Percentiles rank a stretch among this genome's conserved stretches.
Conservation (phyloP, 23 tunicate genomes). For the Clavelina lepadiformis region DNA sequence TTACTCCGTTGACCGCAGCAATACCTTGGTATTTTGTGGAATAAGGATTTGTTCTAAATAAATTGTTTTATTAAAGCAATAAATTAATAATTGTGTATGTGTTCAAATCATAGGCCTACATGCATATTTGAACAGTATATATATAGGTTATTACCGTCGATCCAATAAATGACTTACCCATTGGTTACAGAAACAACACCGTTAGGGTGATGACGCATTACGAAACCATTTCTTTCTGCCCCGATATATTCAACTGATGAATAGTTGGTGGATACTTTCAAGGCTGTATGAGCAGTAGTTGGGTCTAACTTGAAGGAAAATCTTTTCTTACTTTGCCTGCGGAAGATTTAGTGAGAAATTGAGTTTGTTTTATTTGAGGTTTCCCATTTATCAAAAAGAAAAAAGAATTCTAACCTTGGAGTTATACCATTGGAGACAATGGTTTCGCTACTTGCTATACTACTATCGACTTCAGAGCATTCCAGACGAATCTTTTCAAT, state of each 20-base stretch:
- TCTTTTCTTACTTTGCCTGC: conserved; percentile 49
- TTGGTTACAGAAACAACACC: not conserved
- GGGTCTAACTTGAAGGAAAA: conserved; percentile 72
- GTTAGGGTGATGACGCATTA: not conserved
- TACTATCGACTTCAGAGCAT: conserved; percentile 18
- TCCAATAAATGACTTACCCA: not conserved
- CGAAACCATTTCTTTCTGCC: conserved; percentile 51
- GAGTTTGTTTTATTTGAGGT: not conserved
- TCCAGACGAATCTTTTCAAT: conserved; percentile 54
- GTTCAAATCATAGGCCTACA: too few species aligned
- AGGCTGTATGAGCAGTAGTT: conserved; percentile 57
- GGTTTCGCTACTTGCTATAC: conserved; percentile 12
- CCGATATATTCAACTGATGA: conserved; percentile 73
- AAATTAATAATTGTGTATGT: too few species aligned
- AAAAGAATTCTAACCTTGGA: conserved; percentile 26
- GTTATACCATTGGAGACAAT: conserved; percentile 19
- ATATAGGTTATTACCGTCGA: not conserved
- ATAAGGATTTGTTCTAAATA: conserved; percentile 36
- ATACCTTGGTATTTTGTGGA: conserved; percentile 31
- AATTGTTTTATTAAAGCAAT: not conserved
- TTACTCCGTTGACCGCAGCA: conserved; percentile 7
- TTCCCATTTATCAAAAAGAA: not conserved
- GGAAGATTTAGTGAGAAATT: conserved; percentile 1
- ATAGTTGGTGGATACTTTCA: conserved; percentile 55
- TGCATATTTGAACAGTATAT: too few species aligned